phyloP scores from a whole-genome alignment of 2,113 vertebrate species.

The Oreochromis tanganicae region DNA sequence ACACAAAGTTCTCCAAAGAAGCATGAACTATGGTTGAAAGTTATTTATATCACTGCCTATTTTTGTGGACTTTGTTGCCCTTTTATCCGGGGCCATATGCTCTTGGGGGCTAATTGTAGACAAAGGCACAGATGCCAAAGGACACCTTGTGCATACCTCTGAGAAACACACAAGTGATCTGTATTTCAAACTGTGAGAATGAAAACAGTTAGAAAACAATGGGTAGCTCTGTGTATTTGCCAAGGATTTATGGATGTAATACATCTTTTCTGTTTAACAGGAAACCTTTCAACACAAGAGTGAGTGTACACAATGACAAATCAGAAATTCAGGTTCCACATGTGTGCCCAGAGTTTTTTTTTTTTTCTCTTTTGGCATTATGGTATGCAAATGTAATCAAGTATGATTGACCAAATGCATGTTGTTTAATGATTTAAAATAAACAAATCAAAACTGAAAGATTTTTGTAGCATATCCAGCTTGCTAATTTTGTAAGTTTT shows the following conservation, averaged over 20 bases:
- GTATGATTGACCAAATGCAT: not conserved
- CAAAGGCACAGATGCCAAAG: not conserved
- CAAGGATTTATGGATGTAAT: not conserved
- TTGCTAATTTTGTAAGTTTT: not conserved
- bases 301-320: not conserved
- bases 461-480: not conserved
- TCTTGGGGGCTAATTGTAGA: not conserved
- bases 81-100: not conserved
- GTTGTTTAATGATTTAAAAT: not conserved
- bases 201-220: not conserved
- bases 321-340: not conserved
- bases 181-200: not conserved
- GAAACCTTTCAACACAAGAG: not conserved
- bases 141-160: not conserved
- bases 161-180: not conserved
- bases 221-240: not conserved
- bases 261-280: not conserved
- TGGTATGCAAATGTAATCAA: not conserved
- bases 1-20: not conserved
- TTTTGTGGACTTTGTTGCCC: not conserved
- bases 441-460: not conserved
- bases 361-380: not conserved
- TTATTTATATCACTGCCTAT: not conserved
- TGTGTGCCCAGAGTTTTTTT: no score
- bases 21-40: not conserved